phyloP scores from a whole-genome alignment of 2,888 invertebrate species.

The Ypsolopha sequella region DNA sequence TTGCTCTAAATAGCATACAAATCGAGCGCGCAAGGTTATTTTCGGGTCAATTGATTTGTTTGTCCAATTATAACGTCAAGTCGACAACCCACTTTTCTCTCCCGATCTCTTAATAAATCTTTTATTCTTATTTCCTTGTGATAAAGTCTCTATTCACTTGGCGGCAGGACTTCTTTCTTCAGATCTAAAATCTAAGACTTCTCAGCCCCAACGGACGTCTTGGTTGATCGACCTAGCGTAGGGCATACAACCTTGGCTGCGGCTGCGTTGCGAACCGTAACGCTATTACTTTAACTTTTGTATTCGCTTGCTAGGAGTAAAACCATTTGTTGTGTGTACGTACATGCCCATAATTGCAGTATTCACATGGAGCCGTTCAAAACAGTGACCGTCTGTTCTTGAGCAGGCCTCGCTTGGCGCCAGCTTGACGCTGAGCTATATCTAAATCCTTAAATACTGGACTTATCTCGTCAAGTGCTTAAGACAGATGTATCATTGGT shows the following conservation, averaged over 20 bases:
- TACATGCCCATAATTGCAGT: conserved; percentile 24
- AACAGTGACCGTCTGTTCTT: conserved; percentile 51
- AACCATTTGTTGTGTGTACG: conserved; percentile 5
- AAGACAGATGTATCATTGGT: too few relatives aligned
- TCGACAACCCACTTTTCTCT: background rate
- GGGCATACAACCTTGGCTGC: conserved; percentile 9
- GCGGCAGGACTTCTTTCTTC: too few relatives aligned
- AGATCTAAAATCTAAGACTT: too few relatives aligned
- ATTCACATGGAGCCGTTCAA: conserved; percentile 30
- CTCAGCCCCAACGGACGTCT: background rate
- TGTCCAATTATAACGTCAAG: conserved; percentile 7
- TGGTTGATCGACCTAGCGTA: conserved; percentile 18
- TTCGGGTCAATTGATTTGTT: conserved; percentile 17
- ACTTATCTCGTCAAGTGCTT: too few relatives aligned
- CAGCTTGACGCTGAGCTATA: conserved; percentile 25
- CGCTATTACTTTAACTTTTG: too few relatives aligned
- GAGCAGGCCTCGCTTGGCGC: conserved; percentile 24
- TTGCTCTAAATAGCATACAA: background rate
- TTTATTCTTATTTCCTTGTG: background rate
- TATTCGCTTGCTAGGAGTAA: too few relatives aligned
- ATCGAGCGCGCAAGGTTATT: background rate
- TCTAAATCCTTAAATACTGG: too few relatives aligned
- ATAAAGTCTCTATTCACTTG: background rate
- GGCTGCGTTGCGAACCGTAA: too few relatives aligned
- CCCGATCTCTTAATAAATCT: background rate